Evolutionary conservation across 1,140 invertebrate species (phyloP), one percentile per base, ranked within the genome.

Genomic region (Sycobia sp.): DNA sequence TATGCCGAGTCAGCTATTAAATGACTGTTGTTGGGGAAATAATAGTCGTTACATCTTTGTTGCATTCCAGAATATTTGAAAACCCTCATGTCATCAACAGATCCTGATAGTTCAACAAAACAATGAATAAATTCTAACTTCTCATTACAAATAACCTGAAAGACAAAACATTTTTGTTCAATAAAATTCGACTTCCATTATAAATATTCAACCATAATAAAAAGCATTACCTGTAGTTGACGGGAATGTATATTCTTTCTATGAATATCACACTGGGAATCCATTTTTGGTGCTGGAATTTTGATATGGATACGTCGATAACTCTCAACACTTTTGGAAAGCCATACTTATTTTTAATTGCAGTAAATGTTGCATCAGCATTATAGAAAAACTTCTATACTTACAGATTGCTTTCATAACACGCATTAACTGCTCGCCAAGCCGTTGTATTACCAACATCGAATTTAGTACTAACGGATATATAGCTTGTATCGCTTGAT

Each of bases 241-340:
- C 58, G 32, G 18, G 59, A 62, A 34, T 59, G 23, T 13, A 54
- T 55, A 10, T 22, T 47, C 47, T 63, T 60, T 8, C 66, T 2
- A 20, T 58, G 53, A 0, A 62, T 38, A 44, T 66, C 58, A 18
- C 47, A 57, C 22, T 58, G 47, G 2, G 9, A 14, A 38, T 66
- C 59, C n/a, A 13, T 13, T 38, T n/a, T 38, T 22, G 59, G 65
- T n/a, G 65, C 44, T 1, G 54, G 47, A 10, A 66, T 58, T 1
- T 49, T 49, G 2, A 66, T 51, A 23, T 58, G 49, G n/a, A 51
- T 66, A 27, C 44, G 53, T 62, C 59, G 11, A 66, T 1, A 9
- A 49, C 65, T 22, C 59, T 54, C 8, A 66, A 62, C 2, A 49
- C 61, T 68, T 68, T 60, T 13, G 63, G 36, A 59, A 56, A 68